Percentiles rank a stretch among this genome's conserved stretches.
Evolutionary conservation across 2,888 invertebrate genomes (phyloP).

Genomic region (Cantharis flavilabris): DNA sequence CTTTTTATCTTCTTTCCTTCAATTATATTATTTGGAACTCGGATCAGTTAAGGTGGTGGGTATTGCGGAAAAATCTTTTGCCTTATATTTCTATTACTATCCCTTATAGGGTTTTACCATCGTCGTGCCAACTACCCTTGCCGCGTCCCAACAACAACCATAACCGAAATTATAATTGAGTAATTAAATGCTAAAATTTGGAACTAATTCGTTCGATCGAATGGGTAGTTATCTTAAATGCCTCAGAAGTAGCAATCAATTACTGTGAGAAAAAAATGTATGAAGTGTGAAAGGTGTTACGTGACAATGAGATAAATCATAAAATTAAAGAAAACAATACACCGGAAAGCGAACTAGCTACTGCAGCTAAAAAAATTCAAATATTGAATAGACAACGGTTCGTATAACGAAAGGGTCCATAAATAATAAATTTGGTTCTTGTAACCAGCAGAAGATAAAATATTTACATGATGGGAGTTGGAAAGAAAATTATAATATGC

Average conservation of each 20-base stretch:
- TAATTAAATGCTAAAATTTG: not conserved
- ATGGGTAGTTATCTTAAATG: not conserved
- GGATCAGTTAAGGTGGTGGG: too few species aligned
- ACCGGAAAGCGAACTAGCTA: not conserved
- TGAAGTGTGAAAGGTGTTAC: not conserved
- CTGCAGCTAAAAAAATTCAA: not conserved
- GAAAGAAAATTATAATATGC: not conserved
- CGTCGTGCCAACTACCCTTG: not conserved
- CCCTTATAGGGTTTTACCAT: too few species aligned
- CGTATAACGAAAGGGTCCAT: not conserved
- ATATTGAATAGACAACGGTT: not conserved
- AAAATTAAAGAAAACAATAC: not conserved
- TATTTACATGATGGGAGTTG: not conserved
- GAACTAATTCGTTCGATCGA: not conserved
- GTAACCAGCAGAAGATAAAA: not conserved
- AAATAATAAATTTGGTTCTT: not conserved
- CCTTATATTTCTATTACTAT: too few species aligned
- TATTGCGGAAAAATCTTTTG: too few species aligned
- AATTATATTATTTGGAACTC: too few species aligned
- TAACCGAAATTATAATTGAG: not conserved
- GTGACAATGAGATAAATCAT: not conserved
- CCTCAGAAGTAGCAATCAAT: not conserved
- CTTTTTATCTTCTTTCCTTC: too few species aligned
- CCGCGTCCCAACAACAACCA: not conserved
- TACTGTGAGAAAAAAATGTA: not conserved